Base-by-base conservation (phyloP, 1,140 invertebrate genomes). In the Drosophila quadrilineata region DNA sequence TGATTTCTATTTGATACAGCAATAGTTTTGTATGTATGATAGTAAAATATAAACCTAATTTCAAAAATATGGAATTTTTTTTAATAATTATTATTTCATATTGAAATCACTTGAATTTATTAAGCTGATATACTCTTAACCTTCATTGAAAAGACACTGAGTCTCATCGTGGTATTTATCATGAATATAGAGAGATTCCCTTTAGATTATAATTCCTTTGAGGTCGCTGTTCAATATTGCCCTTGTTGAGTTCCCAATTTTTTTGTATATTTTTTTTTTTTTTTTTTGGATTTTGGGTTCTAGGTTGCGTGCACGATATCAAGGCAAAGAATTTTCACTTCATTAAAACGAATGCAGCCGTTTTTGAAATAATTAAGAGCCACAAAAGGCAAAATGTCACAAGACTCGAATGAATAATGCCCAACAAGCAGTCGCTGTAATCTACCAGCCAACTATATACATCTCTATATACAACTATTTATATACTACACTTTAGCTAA, bases 321-420 rank as follows among this genome's bases (percentile, higher is more conserved):
- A 73, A 64, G 62, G 40, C 63, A 66, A 87, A 59, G 85, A 88
- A 85, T 88, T 88, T 88, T 88, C 85, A 88, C 85, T 88, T 88
- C 85, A 88, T 88, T 88, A 88, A 88, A 88, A 84, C 71, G 75
- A 87, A 87, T 87, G 84, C 84, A 79, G 67, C 64, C 76, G 75
- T 77, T 79, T 86, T 86, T 73, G 82, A 86, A 86, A 82, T 86
- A 87, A 87, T 74, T 77, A 87, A 87, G 84, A 80, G 71, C 71
- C 76, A 87, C 73, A 82, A 87, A n/a, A 87, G 76, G 75, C 76
- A 60, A 75, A 86, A 86, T 86, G 80, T 80, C 80, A 76, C 71
- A n/a, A n/a, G n/a, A n/a, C 75, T 68, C 72, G 58, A 86, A 87
- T 82, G 76, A 87, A 87, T 87, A 87, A 87, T 87, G 73, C 67